phyloP scores from a whole-genome alignment of 2,113 vertebrate species.

The Agelaius tricolor region DNA sequence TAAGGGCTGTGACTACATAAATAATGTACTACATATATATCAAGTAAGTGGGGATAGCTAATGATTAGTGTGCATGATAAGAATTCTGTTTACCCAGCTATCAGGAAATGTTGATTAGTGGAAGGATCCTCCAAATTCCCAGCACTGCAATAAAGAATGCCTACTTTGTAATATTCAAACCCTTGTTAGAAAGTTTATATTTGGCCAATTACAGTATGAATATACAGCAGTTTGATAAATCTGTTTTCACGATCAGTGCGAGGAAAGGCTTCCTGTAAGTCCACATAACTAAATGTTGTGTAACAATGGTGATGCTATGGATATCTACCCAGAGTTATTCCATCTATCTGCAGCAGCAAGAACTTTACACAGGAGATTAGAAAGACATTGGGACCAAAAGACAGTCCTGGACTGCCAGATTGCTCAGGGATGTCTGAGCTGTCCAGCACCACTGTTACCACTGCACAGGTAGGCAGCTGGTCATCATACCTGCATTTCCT shows the following conservation, averaged over 20 bases:
- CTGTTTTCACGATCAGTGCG: neutral
- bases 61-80: neutral
- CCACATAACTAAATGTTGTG: neutral
- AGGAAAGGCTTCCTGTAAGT: neutral
- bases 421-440: neutral
- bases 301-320: neutral
- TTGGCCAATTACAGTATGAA: neutral
- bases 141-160: neutral
- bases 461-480: fast-evolving
- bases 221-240: neutral
- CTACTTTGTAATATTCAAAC: neutral
- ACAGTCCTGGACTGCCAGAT: neutral
- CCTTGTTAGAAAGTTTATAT: neutral
- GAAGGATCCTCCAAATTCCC: neutral
- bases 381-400: neutral
- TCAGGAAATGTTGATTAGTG: neutral
- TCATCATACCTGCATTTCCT: neutral
- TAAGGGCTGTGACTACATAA: neutral
- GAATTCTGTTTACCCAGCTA: neutral
- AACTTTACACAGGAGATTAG: neutral
- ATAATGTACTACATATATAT: neutral
- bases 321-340: neutral
- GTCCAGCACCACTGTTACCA: too few species aligned
- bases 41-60: neutral
- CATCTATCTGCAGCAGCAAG: neutral